phyloP scores from a whole-genome alignment of 2,888 invertebrate genomes.

The Dioctria rufipes region DNA sequence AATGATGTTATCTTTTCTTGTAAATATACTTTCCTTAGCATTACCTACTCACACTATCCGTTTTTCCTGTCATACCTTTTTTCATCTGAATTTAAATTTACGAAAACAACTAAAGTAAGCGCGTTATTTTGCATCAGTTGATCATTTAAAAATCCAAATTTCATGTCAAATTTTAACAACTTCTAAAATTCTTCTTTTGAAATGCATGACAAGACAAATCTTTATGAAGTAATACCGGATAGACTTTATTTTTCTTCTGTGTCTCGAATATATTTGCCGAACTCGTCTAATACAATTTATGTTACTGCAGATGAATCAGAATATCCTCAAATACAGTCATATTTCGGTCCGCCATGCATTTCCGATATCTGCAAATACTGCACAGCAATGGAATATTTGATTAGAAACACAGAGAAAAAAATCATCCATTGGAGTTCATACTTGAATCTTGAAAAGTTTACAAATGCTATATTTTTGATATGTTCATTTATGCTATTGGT shows the following conservation, averaged over 20 bases:
- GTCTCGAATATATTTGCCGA: slow-evolving; percentile 76
- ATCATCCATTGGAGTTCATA: slow-evolving; percentile 87
- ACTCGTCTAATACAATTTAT: slow-evolving; percentile 80
- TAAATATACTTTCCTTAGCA: too few relatives aligned
- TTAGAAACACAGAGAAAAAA: slow-evolving; percentile 77
- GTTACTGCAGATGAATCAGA: slow-evolving; percentile 77
- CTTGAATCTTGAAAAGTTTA: slow-evolving; percentile 80
- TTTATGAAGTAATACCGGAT: slow-evolving; percentile 74
- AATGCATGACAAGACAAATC: too few relatives aligned
- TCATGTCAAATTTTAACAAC: too few relatives aligned
- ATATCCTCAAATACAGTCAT: slow-evolving; percentile 82
- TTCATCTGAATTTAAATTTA: too few relatives aligned
- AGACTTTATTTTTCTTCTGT: slow-evolving; percentile 85
- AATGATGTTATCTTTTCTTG: too few relatives aligned
- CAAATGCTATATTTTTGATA: slow-evolving; percentile 90
- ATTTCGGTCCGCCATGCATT: slow-evolving; percentile 92
- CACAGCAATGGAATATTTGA: slow-evolving; percentile 81
- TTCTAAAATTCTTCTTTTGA: too few relatives aligned
- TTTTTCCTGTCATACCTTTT: too few relatives aligned
- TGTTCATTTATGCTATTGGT: slow-evolving; percentile 85
- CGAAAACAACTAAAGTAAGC: too few relatives aligned
- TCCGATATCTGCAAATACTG: slow-evolving; percentile 90
- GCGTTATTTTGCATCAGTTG: too few relatives aligned
- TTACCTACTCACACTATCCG: too few relatives aligned
- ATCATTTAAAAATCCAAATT: too few relatives aligned